Percentiles rank a stretch among this genome's conserved stretches.
These are phyloP conservation scores for Oryzias curvinotus DNA, from an alignment of 2,113 vertebrate genomes.

Conservation along the genomic window DNA sequence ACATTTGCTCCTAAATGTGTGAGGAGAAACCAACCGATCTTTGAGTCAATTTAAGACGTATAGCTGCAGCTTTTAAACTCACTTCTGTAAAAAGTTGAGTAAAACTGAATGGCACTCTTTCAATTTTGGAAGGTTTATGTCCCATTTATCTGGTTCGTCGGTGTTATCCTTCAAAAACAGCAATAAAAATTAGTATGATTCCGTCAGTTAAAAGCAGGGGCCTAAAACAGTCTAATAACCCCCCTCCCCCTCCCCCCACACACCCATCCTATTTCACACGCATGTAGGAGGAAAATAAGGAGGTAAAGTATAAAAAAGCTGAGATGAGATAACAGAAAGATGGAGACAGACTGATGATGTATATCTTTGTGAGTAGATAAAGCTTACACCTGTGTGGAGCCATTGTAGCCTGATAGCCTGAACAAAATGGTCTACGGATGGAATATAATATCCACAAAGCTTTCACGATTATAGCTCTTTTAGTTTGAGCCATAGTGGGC, in stretches of 20 bases:
- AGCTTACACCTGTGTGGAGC: conserved; percentile 50
- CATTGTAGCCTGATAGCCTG: conserved; percentile 43
- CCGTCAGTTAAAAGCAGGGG: not conserved
- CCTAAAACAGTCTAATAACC: not conserved
- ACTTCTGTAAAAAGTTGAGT: not conserved
- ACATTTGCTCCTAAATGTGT: conserved; percentile 7
- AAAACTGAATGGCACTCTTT: not conserved
- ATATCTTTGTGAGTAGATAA: conserved; percentile 22
- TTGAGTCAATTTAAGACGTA: conserved; percentile 15
- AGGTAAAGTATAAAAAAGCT: not conserved
- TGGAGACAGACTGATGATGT: conserved; percentile 25
- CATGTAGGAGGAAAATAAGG: conserved; percentile 9
- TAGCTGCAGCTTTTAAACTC: conserved; percentile 10
- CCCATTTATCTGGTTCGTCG: too few species aligned
- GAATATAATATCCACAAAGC: conserved; percentile 41
- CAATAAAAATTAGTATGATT: too few species aligned
- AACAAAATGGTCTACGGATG: conserved; percentile 34
- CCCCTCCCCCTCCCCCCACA: too few species aligned
- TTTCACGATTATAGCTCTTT: conserved; percentile 40
- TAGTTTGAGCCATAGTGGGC: conserved; percentile 49
- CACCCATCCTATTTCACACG: not conserved
- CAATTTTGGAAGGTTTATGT: too few species aligned
- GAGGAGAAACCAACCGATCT: not conserved
- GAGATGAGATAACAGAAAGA: conserved; percentile 12
- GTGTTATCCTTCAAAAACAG: too few species aligned